Percentiles rank a stretch among this genome's conserved stretches.
These are phyloP conservation scores for Lottia gigantea DNA, from an alignment of 2,888 invertebrate species.

Conservation along the genomic window DNA sequence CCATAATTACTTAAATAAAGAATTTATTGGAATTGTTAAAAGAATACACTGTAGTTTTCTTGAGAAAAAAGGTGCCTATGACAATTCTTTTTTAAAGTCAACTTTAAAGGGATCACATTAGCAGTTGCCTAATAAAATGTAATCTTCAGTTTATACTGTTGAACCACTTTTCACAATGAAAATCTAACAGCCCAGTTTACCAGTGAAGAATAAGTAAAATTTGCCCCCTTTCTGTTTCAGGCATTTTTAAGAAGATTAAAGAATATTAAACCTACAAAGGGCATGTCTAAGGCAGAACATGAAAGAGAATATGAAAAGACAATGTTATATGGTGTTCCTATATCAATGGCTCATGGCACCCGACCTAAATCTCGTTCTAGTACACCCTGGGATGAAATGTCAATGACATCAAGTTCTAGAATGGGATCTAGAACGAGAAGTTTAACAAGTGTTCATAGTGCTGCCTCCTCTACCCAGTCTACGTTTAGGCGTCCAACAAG, in stretches of 20 bases:
- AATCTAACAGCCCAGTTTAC: too few species aligned
- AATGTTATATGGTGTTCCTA: constrained; percentile 49
- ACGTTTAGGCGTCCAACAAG: constrained; percentile 23
- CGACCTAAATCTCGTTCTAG: neutral
- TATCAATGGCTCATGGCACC: constrained; percentile 30
- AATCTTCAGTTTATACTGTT: too few species aligned
- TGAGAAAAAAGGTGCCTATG: too few species aligned
- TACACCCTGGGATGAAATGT: constrained; percentile 11
- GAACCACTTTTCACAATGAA: too few species aligned
- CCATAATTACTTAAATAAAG: too few species aligned
- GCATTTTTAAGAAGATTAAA: constrained; percentile 52
- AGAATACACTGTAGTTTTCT: too few species aligned
- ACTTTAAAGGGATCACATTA: too few species aligned
- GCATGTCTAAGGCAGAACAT: constrained; percentile 52
- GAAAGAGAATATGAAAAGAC: constrained; percentile 46
- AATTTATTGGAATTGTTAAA: too few species aligned
- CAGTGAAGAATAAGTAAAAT: too few species aligned
- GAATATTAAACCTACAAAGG: constrained; percentile 44
- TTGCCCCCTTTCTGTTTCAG: constrained; percentile 34
- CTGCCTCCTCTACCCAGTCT: constrained; percentile 16
- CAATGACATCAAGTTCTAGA: constrained; percentile 10
- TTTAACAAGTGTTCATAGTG: constrained; percentile 17
- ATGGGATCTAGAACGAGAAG: constrained; percentile 14
- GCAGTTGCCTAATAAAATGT: too few species aligned
- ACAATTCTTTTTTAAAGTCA: too few species aligned